Evolutionary conservation across 1,140 invertebrate species (phyloP), one percentile per base, ranked within the genome.

Genomic region (Hermetia illucens): DNA sequence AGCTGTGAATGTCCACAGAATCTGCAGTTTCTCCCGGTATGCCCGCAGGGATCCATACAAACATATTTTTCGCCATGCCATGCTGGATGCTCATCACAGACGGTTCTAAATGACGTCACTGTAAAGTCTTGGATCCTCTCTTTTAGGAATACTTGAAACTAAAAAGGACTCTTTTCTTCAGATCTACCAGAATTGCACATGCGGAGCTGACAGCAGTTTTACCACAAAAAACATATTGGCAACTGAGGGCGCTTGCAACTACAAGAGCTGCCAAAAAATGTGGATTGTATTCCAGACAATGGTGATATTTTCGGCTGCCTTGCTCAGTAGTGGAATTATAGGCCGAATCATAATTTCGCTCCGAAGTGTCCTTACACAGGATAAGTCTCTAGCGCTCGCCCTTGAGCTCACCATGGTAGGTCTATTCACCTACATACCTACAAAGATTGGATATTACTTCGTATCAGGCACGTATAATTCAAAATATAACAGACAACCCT

Each of bases 31-130:
- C 63, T 69, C 34, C 80, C 80, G 2, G 65, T 82, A 10, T 82
- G 79, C 48, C 66, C 72, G 8, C 56, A 55, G 27, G 66, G 64
- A 43, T 62, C 64, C 5, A 58, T 47, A 1, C 48, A 59, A 6
- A 77, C 72, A 0, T 81, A 71, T 54, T 80, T 76, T 47, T 77
- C 71, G 8, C 71, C 79, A 6, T 83, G 80, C 52, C 72, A 74
- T 43, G 79, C 79, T 21, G 79, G 79, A 12, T 83, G 80, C 50
- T 53, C 51, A 3, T 34, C 40, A 1, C 42, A 57, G 6, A 46
- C 58, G 9, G 41, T 54, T 6, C 52, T 62, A 17, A 60, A 64
- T 38, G 56, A 53, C 40, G 31, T 54, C 8, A 38, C 19, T 36
- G 27, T 38, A 22, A 29, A 2, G 8, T 39, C 33, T 10, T 36